These are phyloP conservation scores for Rhincodon typus DNA, from an alignment of 2,797 vertebrate species.

Conservation along the genomic window DNA sequence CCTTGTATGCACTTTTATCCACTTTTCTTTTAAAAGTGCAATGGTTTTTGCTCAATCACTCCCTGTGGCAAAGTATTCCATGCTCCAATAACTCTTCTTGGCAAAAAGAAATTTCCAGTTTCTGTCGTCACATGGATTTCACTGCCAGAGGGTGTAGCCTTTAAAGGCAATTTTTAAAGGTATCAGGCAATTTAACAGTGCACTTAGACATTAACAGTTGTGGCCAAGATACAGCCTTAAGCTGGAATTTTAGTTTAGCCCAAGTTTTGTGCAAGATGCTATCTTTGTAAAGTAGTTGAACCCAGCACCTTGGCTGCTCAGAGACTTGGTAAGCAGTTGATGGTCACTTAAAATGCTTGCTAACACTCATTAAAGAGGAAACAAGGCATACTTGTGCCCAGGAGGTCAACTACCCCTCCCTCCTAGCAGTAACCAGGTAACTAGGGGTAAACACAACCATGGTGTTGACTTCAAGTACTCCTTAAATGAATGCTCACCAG, in stretches of 20 bases:
- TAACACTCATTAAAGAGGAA: neutral
- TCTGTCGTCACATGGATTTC: neutral
- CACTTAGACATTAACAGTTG: neutral
- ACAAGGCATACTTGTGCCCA: neutral
- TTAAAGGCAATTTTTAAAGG: neutral
- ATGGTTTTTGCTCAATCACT: neutral
- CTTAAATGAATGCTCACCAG: neutral
- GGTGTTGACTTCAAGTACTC: neutral
- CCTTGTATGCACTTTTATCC: neutral
- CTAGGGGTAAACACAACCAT: neutral
- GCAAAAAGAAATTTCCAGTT: neutral
- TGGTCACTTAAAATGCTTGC: neutral
- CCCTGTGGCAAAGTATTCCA: constrained; percentile 4
- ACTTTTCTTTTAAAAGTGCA: neutral
- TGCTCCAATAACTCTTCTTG: neutral
- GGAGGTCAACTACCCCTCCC: neutral
- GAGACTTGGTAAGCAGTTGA: neutral
- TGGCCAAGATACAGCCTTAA: neutral
- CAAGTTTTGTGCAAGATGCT: neutral
- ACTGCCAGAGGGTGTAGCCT: neutral
- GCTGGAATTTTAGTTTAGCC: neutral
- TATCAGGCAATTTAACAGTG: neutral
- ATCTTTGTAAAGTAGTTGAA: neutral
- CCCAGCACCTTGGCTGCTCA: neutral
- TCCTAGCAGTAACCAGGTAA: neutral